Evolutionary conservation across 2,888 invertebrate species (phyloP), one percentile per base, ranked within the genome.

Genomic region (Proisotoma minuta): DNA sequence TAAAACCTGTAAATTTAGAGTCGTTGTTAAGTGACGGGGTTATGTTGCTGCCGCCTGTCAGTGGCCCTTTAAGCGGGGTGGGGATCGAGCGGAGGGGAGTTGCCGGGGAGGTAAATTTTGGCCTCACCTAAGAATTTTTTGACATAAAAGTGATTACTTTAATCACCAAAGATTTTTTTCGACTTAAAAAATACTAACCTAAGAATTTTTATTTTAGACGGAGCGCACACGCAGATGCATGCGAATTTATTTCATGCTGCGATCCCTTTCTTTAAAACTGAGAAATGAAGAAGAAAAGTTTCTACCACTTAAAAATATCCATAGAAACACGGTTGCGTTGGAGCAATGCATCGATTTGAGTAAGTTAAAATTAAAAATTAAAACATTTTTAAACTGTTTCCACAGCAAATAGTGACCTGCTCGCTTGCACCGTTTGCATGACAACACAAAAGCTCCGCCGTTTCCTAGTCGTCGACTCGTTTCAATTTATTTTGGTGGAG

Each of bases 1-100:
- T 72, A 91, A 90, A 77, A 83, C 20, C 86, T 87, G 94, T 57
- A 93, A n/a, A 92, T 78, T 93, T 97, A 1, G 96, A 97, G 77
- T 93, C 91, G 84, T 78, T 99, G 69, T 92, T 94, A 79, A 95
- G 95, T 91, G 98, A 99, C 78, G 91, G 94, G 52, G 91, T 91
- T 59, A 88, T 99, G 75, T 81, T 99, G 59, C 79, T 99, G 72
- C 95, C 97, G 0, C 98, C 98, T 0, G 95, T 94, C 0, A 89
- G 91, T 23, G 96, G 98, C 0, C 97, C 97, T 0, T 86, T 97
- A 82, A 96, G 96, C 1, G 96, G 95, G 1, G 93, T 98, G 66
- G 88, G 88, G 71, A 96, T 99, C 77, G 89, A 88, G 50, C 93
- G 95, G 77, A 83, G 98, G 73, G 79, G 98, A 71, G 96, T 98